These are phyloP conservation scores for Mesitornis unicolor DNA, from an alignment of 2,113 vertebrate species.

Conservation along the genomic window DNA sequence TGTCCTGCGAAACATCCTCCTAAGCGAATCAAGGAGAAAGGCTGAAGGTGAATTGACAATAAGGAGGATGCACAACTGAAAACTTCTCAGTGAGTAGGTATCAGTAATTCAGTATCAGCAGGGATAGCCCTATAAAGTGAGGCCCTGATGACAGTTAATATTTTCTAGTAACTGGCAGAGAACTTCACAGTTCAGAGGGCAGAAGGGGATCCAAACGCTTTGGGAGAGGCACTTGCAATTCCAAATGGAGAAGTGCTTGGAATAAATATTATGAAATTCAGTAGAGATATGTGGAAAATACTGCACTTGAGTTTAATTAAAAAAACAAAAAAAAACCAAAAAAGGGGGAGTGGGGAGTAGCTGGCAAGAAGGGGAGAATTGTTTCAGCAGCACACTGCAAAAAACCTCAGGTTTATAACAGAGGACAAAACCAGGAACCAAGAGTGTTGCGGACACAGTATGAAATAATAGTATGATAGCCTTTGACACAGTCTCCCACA, in stretches of 20 bases:
- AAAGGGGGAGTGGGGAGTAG: rapidly evolving
- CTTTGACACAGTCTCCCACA: background rate
- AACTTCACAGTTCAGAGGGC: background rate
- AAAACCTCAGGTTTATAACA: background rate
- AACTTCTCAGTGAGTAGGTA: background rate
- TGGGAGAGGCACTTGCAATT: background rate
- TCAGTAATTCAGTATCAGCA: background rate
- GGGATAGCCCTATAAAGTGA: rapidly evolving
- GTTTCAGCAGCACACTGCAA: background rate
- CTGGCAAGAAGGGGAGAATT: background rate
- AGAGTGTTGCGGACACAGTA: background rate
- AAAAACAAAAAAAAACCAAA: too few relatives aligned
- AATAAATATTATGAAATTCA: background rate
- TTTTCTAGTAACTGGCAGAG: background rate
- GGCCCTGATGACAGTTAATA: background rate
- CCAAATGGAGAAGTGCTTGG: background rate
- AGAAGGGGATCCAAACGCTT: background rate
- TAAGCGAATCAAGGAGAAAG: background rate
- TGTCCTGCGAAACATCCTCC: background rate
- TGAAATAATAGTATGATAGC: background rate
- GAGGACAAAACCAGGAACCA: background rate
- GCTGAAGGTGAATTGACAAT: background rate
- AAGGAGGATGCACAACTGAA: background rate
- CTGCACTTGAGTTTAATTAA: background rate
- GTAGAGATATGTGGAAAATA: background rate